Base-by-base conservation (phyloP, 1,140 invertebrate genomes). In the Heliconius melpomene region DNA sequence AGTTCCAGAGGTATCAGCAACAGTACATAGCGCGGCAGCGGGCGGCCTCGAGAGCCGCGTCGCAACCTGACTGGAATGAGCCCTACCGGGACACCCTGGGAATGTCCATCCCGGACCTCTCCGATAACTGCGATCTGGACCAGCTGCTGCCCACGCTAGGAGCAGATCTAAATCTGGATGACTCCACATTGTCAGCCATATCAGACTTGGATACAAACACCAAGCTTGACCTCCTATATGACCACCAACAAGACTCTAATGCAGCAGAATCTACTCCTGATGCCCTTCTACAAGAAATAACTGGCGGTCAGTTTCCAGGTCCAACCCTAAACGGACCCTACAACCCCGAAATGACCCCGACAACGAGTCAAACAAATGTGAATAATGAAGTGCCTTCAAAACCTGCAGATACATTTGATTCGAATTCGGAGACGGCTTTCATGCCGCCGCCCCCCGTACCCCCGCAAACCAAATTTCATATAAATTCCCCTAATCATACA, bases 131-230 rank as follows among this genome's bases (percentile, higher is more conserved):
- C 82, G 96, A 96, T 84, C 93, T 96, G 72, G 96, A 96, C 80
- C 95, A 96, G 82, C 88, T 96, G 86, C 88, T 96, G 82, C 96
- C 96, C 20, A 95, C 95, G 54, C 89, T 96, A 18, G 95, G 92
- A 79, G 92, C 91, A 18, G 95, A 96, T 89, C 89, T 95, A 38
- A 93, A 94, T 75, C 90, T 96, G 46, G 92, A 95, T 80, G 92
- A 95, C 79, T 86, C 89, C 46, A 88, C 89, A 20, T 84, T 94
- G 2, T 91, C 89, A 20, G 91, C 91, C 71, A 93, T 95, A 78
- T 90, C 92, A 16, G 95, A 95, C 84, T 89, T 96, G 20, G 95
- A 95, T 81, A 85, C 92, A 79, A 95, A 94, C 84, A 75, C 87
- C 73, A 94, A 94, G 81, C 87, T 94, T 20, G 93, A 95, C 77